Evolutionary conservation across 2,888 invertebrate species (phyloP), one percentile per base, ranked within the genome.

Genomic region (Acrobasis repandana): DNA sequence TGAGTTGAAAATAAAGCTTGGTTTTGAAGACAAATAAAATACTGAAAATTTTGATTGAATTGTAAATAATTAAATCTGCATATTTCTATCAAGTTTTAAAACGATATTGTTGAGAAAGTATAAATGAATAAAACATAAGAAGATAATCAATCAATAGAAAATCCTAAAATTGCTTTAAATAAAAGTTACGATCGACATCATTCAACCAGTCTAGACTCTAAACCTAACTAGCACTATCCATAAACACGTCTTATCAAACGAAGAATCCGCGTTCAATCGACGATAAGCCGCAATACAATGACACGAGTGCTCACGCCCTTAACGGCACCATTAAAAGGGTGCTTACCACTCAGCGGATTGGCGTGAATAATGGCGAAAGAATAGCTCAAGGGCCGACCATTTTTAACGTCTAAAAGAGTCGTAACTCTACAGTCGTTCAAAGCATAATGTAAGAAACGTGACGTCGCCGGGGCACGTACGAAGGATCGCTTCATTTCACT

Each of bases 321-420:
- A 77, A 79, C 76, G 74, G 76, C 68, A 70, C 72, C 80, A 83
- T 83, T 84, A 83, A 84, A 80, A 80, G 75, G 82, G 83, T 78
- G 73, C 82, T 84, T 79, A 80, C 77, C 82, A 82, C 81, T 75
- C 79, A 73, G 70, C 79, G 81, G 81, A 83, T 82, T 83, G 82
- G 68, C 80, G 83, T 85, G 82, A 85, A 85, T 86, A 85, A 86
- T 85, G 80, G 82, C 77, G 64, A 78, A 81, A 84, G 82, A 81
- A 83, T 86, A 80, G 85, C 82, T 80, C 69, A 74, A 76, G 80
- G 71, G 73, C 72, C 74, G 74, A 72, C 76, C 76, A 78, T 80
- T 82, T 83, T 83, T 82, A 83, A 80, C 80, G 79, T 73, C 66
- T 82, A 80, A 80, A 83, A 82, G 79, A 82, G 77, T 84, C 85